Evolutionary conservation across 2,797 vertebrate species (phyloP).

Genomic region (Coccyzus lansbergi): DNA sequence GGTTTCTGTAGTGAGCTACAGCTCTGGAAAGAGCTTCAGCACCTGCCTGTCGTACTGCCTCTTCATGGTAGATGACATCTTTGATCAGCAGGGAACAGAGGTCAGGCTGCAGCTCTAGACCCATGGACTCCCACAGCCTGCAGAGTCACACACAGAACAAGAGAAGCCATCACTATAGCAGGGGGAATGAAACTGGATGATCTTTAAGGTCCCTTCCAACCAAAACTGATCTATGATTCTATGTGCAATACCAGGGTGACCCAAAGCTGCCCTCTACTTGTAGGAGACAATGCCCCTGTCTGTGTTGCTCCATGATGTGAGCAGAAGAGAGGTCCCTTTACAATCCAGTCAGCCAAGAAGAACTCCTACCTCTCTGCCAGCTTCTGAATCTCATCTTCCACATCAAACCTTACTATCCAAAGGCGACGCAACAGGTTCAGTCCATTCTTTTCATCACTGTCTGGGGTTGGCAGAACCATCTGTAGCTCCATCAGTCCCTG

Average conservation of each 20-base stretch:
- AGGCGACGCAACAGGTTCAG: conserved; percentile 90
- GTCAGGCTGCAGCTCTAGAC: conserved; percentile 89
- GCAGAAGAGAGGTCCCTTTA: background rate
- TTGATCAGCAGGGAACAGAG: conserved; percentile 91
- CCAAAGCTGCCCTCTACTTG: background rate
- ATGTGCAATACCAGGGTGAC: background rate
- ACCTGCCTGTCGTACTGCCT: conserved; percentile 88
- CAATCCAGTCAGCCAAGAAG: background rate
- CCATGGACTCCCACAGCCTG: conserved; percentile 92
- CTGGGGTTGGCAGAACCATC: conserved; percentile 90
- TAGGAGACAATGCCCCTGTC: background rate
- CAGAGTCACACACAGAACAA: background rate
- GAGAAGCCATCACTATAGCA: background rate
- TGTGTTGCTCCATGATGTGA: rapidly evolving
- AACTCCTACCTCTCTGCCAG: conserved; percentile 88
- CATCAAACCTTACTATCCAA: conserved; percentile 95
- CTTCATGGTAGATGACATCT: conserved; percentile 93
- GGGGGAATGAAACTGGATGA: too few relatives aligned
- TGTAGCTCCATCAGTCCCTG: conserved; percentile 94
- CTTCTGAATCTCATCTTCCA: conserved; percentile 88
- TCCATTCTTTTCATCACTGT: conserved; percentile 87
- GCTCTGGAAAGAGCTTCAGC: conserved; percentile 92
- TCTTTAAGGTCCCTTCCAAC: too few relatives aligned
- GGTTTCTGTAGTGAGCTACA: conserved; percentile 87
- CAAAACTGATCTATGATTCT: too few relatives aligned